A percentile compares a stretch with the other conserved stretches of the same genome.
phyloP scores from a whole-genome alignment of 2,888 invertebrate species.

The Chymomyza procnemis region DNA sequence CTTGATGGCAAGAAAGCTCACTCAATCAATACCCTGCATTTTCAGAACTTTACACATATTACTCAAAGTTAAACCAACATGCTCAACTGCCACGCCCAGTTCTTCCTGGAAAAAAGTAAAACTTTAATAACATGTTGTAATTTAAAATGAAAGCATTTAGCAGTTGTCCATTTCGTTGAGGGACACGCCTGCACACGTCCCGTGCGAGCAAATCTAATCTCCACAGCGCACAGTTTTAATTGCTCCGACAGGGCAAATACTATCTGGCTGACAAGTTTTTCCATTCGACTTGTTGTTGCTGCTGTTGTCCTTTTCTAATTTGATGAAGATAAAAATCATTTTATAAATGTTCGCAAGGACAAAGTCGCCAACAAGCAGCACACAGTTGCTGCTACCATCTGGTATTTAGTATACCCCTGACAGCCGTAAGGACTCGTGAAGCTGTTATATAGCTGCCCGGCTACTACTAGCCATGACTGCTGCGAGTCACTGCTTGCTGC shows the following conservation, averaged over 20 bases:
- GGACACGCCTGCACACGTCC: neutral
- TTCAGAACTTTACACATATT: too few relatives aligned
- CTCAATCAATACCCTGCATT: too few relatives aligned
- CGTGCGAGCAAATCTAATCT: conserved; percentile 53
- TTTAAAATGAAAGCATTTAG: conserved; percentile 55
- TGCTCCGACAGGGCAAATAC: conserved; percentile 60
- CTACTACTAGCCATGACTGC: conserved; percentile 15
- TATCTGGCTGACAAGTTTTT: conserved; percentile 11
- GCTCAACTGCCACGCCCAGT: too few relatives aligned
- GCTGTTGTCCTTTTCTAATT: conserved; percentile 66
- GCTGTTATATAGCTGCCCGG: neutral
- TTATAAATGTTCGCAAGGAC: conserved; percentile 50
- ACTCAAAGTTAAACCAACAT: too few relatives aligned
- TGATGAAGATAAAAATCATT: conserved; percentile 71
- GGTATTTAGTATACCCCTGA: conserved; percentile 42
- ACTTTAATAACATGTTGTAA: neutral
- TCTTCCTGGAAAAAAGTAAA: neutral
- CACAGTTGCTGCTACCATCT: conserved; percentile 32
- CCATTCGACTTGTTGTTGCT: conserved; percentile 1
- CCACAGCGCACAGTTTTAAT: conserved; percentile 62
- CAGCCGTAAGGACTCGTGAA: conserved; percentile 10
- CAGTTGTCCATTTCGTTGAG: conserved; percentile 39
- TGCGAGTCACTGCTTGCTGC: too few relatives aligned
- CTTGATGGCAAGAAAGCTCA: too few relatives aligned
- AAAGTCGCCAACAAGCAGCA: conserved; percentile 27